Conservation (phyloP, 2,888 invertebrate genomes). For the Chrysotoxum bicinctum region DNA sequence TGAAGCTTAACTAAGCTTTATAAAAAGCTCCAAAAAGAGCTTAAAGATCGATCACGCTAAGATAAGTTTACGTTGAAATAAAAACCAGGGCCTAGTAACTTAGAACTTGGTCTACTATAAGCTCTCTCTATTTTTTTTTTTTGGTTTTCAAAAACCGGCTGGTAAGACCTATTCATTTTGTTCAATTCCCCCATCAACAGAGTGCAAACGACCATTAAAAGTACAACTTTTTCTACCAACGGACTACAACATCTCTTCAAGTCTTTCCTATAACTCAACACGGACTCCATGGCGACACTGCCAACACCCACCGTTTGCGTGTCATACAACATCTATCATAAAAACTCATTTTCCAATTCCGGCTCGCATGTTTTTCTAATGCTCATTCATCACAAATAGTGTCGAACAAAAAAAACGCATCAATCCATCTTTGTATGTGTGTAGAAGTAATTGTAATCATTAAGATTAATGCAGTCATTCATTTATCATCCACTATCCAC, state of each 20-base stretch:
- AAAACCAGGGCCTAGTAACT: no score
- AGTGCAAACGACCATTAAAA: no score
- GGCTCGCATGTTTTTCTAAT: not conserved
- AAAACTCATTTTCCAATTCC: not conserved
- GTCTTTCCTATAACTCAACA: not conserved
- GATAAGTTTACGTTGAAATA: no score
- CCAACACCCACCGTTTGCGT: not conserved
- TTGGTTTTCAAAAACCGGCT: no score
- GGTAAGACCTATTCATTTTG: no score
- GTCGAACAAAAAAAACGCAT: conserved; percentile 18
- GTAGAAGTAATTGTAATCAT: conserved; percentile 50
- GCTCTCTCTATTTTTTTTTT: no score
- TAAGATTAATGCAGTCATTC: conserved; percentile 64
- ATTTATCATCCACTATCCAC: conserved; percentile 46
- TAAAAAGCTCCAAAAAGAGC: no score
- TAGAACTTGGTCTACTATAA: no score
- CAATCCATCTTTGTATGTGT: conserved; percentile 25
- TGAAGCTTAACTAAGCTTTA: no score
- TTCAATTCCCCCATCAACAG: no score
- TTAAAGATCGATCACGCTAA: no score
- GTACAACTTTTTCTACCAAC: no score
- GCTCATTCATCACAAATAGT: conserved; percentile 3
- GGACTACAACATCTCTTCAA: not conserved
- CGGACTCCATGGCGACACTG: not conserved
- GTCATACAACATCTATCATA: not conserved